Base-by-base conservation (phyloP, 2,888 invertebrate species). In the Agonopterix heracliana region DNA sequence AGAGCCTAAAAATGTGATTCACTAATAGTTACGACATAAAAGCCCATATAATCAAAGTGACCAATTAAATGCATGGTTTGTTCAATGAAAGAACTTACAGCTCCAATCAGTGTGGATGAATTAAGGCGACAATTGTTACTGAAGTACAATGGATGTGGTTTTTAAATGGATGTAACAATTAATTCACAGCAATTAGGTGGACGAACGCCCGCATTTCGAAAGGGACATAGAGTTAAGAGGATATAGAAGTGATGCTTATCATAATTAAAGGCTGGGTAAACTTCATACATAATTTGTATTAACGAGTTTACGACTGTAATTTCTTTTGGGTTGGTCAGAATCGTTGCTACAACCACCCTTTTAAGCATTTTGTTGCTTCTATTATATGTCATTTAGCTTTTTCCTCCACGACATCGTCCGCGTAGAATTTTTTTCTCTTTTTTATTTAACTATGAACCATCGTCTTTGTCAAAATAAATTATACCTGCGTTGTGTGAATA, bases 141-240 rank as follows among this genome's bases (percentile, higher is more conserved):
- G 58, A 67, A 60, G 73, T 71, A 80, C 83, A 84, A 83, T 82
- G 71, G 68, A 54, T 55, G 69, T 85, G 88, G 88, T 85, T 87
- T 84, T 85, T 84, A 83, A 86, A 86, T 84, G 85, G 81, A 83
- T 85, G 86, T 85, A 85, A 87, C 87, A 88, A 88, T 88, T 88
- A 88, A 88, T 88, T 86, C 86, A 73, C 75, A 77, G 78, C 88
- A 86, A 88, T 88, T 88, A 88, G 77, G 74, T 73, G 76, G 76
- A 70, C 75, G 75, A 26, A 74, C 78, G 85, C 88, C 88, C 88
- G 88, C 88, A 88, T 88, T 81, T 81, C 72, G 70, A 74, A 77
- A 76, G 65, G 54, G 54, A 48, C 62, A 56, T 59, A 75, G 78
- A 67, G 51, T 43, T 63, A 44, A n/a, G 47, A 58, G 9, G 2